Conservation (phyloP, 2,888 invertebrate species). For the Catocala sponsa region DNA sequence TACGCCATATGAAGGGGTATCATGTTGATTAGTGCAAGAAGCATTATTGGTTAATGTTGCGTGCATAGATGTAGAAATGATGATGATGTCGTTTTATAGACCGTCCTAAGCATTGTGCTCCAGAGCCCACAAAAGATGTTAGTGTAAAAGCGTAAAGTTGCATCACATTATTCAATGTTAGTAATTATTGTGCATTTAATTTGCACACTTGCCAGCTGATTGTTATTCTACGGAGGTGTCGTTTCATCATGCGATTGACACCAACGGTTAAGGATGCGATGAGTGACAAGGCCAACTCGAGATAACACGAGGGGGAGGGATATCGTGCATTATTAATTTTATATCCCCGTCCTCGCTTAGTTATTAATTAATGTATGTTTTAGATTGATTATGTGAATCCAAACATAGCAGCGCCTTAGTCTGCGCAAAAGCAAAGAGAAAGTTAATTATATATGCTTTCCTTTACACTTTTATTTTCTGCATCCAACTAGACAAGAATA, state of each 20-base stretch:
- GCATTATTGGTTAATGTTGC: constrained; percentile 43
- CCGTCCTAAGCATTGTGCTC: too few species aligned
- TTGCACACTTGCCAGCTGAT: constrained; percentile 51
- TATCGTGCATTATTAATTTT: constrained; percentile 17
- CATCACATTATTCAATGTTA: constrained; percentile 20
- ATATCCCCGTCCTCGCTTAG: too few species aligned
- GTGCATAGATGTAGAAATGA: constrained; percentile 18
- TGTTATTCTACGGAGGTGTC: constrained; percentile 59
- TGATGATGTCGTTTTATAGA: background rate
- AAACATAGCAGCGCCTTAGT: background rate
- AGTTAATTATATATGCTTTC: constrained; percentile 1
- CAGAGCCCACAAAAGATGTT: background rate
- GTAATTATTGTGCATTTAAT: constrained; percentile 46
- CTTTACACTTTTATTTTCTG: too few species aligned
- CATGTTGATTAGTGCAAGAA: constrained; percentile 43
- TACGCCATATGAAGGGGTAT: too few species aligned
- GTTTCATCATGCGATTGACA: constrained; percentile 64
- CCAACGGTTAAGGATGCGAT: constrained; percentile 56
- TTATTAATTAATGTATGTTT: too few species aligned
- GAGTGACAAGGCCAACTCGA: constrained; percentile 43
- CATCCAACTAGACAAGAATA: too few species aligned
- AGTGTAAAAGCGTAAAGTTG: background rate
- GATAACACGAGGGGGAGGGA: constrained; percentile 37
- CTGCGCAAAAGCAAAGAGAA: background rate
- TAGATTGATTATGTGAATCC: too few species aligned